These are phyloP conservation scores for Tokudaia muenninki DNA, from an alignment of 2,797 vertebrate species.

Conservation along the genomic window DNA sequence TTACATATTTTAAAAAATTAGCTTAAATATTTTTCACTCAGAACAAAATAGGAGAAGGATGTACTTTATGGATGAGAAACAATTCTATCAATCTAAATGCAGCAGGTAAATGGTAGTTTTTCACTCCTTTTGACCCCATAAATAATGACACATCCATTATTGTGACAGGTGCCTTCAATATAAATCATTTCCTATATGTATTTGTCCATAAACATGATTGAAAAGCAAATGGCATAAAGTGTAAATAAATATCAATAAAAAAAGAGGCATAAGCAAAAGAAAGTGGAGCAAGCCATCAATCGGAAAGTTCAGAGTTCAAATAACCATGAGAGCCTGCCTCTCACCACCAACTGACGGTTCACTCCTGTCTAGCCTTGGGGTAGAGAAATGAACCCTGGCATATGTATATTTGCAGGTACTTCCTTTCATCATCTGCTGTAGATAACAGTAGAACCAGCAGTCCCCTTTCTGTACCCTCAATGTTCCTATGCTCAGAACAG, in stretches of 20 bases:
- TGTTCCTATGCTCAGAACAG: neutral
- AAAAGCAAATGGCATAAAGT: conserved; percentile 36
- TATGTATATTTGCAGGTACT: neutral
- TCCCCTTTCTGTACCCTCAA: neutral
- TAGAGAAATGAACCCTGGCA: neutral
- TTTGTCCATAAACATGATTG: neutral
- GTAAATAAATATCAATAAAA: neutral
- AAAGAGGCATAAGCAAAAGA: neutral
- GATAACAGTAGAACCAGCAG: conserved; percentile 14
- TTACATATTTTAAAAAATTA: conserved; percentile 8
- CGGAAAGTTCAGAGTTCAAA: conserved; percentile 13
- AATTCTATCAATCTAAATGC: conserved; percentile 42
- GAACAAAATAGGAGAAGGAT: conserved; percentile 34
- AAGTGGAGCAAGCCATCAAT: neutral
- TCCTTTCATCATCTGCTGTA: neutral
- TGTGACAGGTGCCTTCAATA: neutral
- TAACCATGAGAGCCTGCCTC: neutral
- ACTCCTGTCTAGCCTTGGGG: neutral
- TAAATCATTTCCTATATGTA: conserved; percentile 43
- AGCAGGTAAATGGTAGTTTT: conserved; percentile 43
- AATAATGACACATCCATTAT: conserved; percentile 35
- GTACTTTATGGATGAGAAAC: neutral
- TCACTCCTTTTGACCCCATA: neutral
- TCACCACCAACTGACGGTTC: neutral
- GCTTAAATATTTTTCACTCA: conserved; percentile 53